These are phyloP conservation scores for Augochlora pura DNA, from an alignment of 1,140 invertebrate genomes.

Conservation along the genomic window DNA sequence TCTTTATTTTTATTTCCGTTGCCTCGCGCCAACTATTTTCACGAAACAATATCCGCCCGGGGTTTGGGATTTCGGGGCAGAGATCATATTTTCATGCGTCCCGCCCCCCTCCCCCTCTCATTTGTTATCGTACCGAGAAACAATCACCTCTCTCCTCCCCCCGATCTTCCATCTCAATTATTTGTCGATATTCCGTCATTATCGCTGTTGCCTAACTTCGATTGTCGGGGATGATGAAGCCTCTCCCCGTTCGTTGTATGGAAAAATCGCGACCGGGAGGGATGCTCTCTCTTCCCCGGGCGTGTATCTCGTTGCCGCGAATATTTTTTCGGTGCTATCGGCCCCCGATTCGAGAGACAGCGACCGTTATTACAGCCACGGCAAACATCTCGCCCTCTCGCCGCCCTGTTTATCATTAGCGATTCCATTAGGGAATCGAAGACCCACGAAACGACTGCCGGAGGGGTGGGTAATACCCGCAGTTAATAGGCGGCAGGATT, in stretches of 20 bases:
- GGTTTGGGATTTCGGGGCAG: too few relatives aligned
- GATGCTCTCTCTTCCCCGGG: not conserved
- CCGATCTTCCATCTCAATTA: not conserved
- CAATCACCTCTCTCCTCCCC: not conserved
- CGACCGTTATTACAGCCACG: not conserved
- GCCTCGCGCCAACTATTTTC: too few relatives aligned
- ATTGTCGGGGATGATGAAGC: too few relatives aligned
- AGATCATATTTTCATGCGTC: not conserved
- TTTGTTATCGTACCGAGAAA: not conserved
- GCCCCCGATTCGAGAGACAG: not conserved
- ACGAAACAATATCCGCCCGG: too few relatives aligned
- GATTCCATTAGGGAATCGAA: conserved; percentile 40
- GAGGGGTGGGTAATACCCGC: conserved; percentile 22
- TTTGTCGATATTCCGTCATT: not conserved
- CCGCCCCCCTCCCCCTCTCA: not conserved
- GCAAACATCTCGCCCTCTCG: conserved; percentile 15
- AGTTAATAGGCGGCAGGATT: conserved; percentile 41
- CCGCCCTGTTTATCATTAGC: conserved; percentile 42
- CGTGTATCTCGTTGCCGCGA: not conserved
- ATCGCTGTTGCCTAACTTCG: not conserved
- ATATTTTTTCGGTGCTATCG: not conserved
- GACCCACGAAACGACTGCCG: not conserved
- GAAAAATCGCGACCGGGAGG: not conserved
- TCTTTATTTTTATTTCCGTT: too few relatives aligned
- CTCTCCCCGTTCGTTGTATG: not conserved